Evolutionary conservation across 2,113 vertebrate species (phyloP).

Genomic region (Ginglymostoma cirratum): DNA sequence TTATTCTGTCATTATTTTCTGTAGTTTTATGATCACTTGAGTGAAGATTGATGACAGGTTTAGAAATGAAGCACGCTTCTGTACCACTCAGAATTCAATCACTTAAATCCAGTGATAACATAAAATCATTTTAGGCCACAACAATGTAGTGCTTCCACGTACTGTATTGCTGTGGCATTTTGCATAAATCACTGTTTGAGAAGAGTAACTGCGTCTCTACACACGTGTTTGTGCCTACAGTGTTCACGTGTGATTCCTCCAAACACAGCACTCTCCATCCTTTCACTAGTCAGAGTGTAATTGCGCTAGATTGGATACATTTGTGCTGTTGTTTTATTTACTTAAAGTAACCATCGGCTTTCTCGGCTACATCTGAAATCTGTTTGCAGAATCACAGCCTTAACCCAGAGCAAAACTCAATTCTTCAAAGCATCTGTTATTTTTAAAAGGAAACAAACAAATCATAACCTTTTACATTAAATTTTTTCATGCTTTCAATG

Average conservation of each 20-base stretch:
- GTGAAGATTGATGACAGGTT: background rate
- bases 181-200: background rate
- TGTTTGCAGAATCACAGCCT: background rate
- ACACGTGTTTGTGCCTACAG: background rate
- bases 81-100: background rate
- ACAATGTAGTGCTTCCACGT: background rate
- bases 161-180: background rate
- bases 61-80: background rate
- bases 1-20: background rate
- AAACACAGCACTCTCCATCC: background rate
- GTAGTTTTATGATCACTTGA: background rate
- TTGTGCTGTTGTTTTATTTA: background rate
- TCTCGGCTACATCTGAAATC: background rate
- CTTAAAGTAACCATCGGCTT: background rate
- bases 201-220: background rate
- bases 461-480: background rate
- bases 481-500: background rate
- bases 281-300: background rate
- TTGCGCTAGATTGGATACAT: background rate
- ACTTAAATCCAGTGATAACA: constrained; percentile 7
- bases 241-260: background rate
- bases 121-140: background rate
- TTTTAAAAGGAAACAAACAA: background rate
- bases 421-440: background rate
- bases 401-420: background rate